A percentile compares a stretch with the other conserved stretches of the same genome.
Conservation (phyloP, 2,797 vertebrate species). For the Dallia pectoralis region DNA sequence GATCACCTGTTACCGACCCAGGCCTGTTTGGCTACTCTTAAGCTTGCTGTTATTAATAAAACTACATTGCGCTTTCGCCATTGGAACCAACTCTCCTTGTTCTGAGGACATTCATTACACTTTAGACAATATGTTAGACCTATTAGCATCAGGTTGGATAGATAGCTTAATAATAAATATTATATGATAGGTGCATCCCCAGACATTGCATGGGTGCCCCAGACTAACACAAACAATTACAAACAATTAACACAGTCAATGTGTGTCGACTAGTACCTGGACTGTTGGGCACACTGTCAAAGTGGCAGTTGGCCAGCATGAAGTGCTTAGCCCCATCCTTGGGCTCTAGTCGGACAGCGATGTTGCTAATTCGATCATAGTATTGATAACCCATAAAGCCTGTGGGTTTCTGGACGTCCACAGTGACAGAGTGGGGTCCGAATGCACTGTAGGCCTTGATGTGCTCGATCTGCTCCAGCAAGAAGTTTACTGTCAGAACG, state of each 20-base stretch:
- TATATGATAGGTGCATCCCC: too few relatives aligned
- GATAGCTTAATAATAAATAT: too few relatives aligned
- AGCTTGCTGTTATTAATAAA: too few relatives aligned
- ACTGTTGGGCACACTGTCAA: constrained; percentile 93
- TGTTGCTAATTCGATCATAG: constrained; percentile 92
- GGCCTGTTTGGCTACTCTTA: too few relatives aligned
- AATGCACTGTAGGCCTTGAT: constrained; percentile 72
- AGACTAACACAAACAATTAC: neutral
- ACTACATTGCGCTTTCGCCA: too few relatives aligned
- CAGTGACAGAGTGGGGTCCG: constrained; percentile 75
- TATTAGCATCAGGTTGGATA: too few relatives aligned
- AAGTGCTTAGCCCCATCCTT: constrained; percentile 82
- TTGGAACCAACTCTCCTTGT: too few relatives aligned
- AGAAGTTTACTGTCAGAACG: constrained; percentile 86
- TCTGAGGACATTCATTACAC: too few relatives aligned
- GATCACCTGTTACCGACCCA: too few relatives aligned
- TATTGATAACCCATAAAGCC: constrained; percentile 88
- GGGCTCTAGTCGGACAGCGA: constrained; percentile 89
- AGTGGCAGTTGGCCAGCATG: constrained; percentile 95
- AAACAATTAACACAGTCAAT: too few relatives aligned
- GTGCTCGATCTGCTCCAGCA: constrained; percentile 84
- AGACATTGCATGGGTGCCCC: too few relatives aligned
- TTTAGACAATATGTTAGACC: too few relatives aligned
- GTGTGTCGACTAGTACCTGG: constrained; percentile 75
- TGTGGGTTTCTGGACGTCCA: constrained; percentile 88